Evolutionary conservation across 2,113 vertebrate genomes (phyloP).

Genomic region (Ictalurus punctatus): DNA sequence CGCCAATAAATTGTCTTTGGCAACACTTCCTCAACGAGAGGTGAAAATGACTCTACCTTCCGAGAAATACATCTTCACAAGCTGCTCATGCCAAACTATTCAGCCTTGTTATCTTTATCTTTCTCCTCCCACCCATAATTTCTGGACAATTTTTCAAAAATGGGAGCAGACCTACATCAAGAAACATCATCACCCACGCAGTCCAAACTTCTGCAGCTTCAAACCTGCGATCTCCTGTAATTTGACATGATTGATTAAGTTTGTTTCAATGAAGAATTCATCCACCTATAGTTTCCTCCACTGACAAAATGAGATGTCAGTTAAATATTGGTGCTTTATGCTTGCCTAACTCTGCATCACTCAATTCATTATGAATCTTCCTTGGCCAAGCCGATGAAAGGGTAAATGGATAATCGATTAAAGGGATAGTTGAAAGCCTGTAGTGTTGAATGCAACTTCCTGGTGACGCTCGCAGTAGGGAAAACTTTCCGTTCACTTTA

Average conservation of each 20-base stretch:
- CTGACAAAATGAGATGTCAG: slow-evolving; percentile 6
- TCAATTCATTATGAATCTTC: slow-evolving; percentile 13
- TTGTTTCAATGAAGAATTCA: neutral
- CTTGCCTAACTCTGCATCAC: slow-evolving; percentile 4
- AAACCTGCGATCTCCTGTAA: neutral
- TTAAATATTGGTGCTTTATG: neutral
- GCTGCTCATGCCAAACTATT: slow-evolving; percentile 49
- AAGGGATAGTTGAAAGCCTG: slow-evolving; percentile 39
- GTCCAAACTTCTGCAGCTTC: slow-evolving; percentile 5
- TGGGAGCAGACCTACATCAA: slow-evolving; percentile 45
- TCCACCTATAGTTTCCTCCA: neutral
- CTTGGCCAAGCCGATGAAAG: slow-evolving; percentile 35
- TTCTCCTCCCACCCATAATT: slow-evolving; percentile 31
- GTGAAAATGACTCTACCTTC: slow-evolving; percentile 73
- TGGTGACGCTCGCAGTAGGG: slow-evolving; percentile 68
- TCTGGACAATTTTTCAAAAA: slow-evolving; percentile 41
- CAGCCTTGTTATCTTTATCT: slow-evolving; percentile 57
- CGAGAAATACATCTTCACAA: slow-evolving; percentile 53
- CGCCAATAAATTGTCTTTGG: slow-evolving; percentile 58
- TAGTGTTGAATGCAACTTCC: slow-evolving; percentile 41
- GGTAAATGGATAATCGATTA: slow-evolving; percentile 44
- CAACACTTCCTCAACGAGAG: slow-evolving; percentile 57
- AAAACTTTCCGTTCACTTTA: slow-evolving; percentile 67
- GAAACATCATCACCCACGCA: slow-evolving; percentile 32
- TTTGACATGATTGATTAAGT: slow-evolving; percentile 15